Percentiles rank a stretch among this genome's conserved stretches.
Conservation (phyloP, 1,140 invertebrate genomes). For the Panagrolaimus sp. region DNA sequence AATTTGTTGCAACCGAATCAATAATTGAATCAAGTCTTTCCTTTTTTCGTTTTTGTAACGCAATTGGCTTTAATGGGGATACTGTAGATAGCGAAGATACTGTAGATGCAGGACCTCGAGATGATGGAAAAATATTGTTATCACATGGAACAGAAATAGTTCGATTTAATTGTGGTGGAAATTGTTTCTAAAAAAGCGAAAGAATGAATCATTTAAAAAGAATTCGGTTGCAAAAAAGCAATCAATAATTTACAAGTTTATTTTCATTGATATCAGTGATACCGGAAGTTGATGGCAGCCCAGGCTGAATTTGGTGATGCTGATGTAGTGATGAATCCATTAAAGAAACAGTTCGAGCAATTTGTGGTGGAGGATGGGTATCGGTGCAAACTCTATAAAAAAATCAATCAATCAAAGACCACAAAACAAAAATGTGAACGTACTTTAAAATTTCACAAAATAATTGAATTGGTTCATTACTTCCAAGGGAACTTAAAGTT, state of each 20-base stretch:
- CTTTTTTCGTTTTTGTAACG: too few species aligned
- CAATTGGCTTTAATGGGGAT: neutral
- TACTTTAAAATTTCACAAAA: neutral
- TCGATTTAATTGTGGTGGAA: neutral
- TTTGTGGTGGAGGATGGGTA: too few species aligned
- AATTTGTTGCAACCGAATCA: neutral
- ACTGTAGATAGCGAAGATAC: neutral
- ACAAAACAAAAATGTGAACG: too few species aligned
- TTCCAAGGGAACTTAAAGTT: neutral
- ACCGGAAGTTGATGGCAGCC: neutral
- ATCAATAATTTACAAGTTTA: neutral
- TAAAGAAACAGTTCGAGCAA: neutral
- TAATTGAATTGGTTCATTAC: slow-evolving; percentile 1
- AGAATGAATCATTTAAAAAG: neutral
- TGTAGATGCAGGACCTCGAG: neutral
- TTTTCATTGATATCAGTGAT: neutral
- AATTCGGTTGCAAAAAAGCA: neutral
- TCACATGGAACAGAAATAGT: neutral
- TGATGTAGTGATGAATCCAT: neutral
- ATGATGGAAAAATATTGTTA: neutral
- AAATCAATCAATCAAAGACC: too few species aligned
- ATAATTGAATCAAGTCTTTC: neutral
- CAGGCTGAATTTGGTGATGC: neutral
- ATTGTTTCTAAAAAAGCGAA: neutral
- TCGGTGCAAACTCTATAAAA: too few species aligned